These are phyloP conservation scores for Phocides pigmalion DNA, from an alignment of 1,140 invertebrate genomes.

Conservation along the genomic window DNA sequence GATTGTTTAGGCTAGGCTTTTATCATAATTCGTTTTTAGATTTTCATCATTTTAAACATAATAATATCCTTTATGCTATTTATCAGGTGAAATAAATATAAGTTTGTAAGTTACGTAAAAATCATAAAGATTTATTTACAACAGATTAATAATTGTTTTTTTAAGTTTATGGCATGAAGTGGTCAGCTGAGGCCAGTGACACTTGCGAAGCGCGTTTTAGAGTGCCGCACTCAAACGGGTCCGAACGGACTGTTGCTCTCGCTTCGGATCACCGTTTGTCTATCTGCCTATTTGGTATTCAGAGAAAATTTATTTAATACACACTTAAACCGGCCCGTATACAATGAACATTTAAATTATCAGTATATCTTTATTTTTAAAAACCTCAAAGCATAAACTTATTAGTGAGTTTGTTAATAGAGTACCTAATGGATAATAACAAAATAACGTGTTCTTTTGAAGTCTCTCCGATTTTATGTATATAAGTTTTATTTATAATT, in stretches of 20 bases:
- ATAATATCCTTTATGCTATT: no score
- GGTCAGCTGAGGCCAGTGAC: conserved; percentile 31
- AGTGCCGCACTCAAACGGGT: conserved; percentile 49
- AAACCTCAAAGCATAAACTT: neutral
- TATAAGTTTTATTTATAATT: no score
- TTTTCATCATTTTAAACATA: no score
- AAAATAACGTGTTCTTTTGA: no score
- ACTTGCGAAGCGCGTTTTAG: conserved; percentile 33
- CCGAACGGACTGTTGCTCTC: conserved; percentile 40
- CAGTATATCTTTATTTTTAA: conserved; percentile 17
- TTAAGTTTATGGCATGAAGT: conserved; percentile 1
- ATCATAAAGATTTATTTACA: neutral
- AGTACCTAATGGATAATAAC: no score
- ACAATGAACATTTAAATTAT: conserved; percentile 23
- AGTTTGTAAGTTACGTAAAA: neutral
- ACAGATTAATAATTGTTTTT: conserved; percentile 1
- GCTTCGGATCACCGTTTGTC: conserved; percentile 38
- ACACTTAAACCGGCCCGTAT: conserved; percentile 9
- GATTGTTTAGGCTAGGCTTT: no score
- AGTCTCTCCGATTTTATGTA: no score
- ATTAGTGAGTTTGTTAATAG: no score
- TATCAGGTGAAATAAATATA: no score
- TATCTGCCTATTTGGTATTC: conserved; percentile 18
- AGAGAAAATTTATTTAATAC: conserved; percentile 23
- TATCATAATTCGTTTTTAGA: no score